Evolutionary conservation across 2,888 invertebrate species (phyloP).

Genomic region (Habrosyne pyritoides): DNA sequence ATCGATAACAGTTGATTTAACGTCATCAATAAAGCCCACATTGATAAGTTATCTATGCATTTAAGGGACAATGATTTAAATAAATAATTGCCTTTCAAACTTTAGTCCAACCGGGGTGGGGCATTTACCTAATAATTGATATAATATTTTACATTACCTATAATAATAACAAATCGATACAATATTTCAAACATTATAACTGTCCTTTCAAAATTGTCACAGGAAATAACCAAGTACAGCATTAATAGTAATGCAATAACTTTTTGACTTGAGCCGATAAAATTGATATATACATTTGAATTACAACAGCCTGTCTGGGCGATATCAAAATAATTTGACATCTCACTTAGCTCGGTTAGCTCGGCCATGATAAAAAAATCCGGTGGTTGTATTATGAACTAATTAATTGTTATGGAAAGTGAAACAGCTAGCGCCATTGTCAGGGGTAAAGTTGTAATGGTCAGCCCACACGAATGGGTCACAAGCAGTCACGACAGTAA

Average conservation of each 20-base stretch:
- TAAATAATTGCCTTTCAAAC: constrained; percentile 6
- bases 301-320: constrained; percentile 13
- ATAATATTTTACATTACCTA: constrained; percentile 22
- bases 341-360: constrained; percentile 34
- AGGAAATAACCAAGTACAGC: constrained; percentile 15
- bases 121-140: constrained; percentile 12
- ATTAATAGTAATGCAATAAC: constrained; percentile 15
- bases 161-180: constrained; percentile 20
- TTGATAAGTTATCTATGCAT: background rate
- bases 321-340: constrained; percentile 39
- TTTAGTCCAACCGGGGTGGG: background rate
- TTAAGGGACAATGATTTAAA: background rate
- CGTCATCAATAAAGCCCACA: background rate
- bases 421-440: constrained; percentile 24
- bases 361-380: constrained; percentile 29
- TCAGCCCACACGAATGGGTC: constrained; percentile 41
- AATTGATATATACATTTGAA: constrained; percentile 11
- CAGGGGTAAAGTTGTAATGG: constrained; percentile 35
- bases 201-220: constrained; percentile 14
- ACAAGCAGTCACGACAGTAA: constrained; percentile 57
- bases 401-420: constrained; percentile 27
- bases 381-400: constrained; percentile 24
- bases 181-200: constrained; percentile 27
- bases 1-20: background rate
- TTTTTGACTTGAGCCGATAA: constrained; percentile 18